Base-by-base conservation (phyloP, 2,888 invertebrate genomes). In the Heliconius charithonia region DNA sequence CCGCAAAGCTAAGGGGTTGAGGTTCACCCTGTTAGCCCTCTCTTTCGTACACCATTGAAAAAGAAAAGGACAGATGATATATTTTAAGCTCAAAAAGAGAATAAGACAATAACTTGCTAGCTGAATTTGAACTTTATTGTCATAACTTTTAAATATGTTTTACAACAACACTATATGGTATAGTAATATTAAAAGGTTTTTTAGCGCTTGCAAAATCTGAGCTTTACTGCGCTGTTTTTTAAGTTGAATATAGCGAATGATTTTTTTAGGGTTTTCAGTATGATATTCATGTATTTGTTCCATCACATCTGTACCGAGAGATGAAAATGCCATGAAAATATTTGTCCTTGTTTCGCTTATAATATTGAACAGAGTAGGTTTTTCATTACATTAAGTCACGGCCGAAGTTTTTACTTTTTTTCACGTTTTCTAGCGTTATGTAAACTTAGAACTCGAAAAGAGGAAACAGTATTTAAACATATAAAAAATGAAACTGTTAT, bases 241-340 rank as follows among this genome's bases (percentile, higher is more conserved):
- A 87, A 88, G 93, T 91, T 82, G 87, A 80, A 86, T 91, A 93
- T 93, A 82, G 72, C 73, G 83, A 85, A 74, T 85, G 84, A 79
- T 81, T 82, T 87, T 82, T 89, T 90, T 89, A 89, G 92, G 91
- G 92, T 92, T 93, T 89, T 92, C 89, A 91, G 90, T 91, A 92
- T 92, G 91, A 93, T 93, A 93, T 93, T 94, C 93, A 93, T 93
- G 91, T 93, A 90, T 93, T 93, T 93, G 92, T 92, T 92, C 89
- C 89, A 92, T 92, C 92, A 92, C 92, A 92, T 93, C 90, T 91
- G 90, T 92, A 89, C 89, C 86, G 90, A 88, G 89, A 90, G 91
- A 93, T 93, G 93, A 93, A 93, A 94, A 93, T 91, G 90, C 91
- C 88, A 93, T 92, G 91, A 92, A 93, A 92, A 89, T 59, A 86